phyloP scores from a whole-genome alignment of 2,888 invertebrate genomes.

The Orthonevra nobilis region DNA sequence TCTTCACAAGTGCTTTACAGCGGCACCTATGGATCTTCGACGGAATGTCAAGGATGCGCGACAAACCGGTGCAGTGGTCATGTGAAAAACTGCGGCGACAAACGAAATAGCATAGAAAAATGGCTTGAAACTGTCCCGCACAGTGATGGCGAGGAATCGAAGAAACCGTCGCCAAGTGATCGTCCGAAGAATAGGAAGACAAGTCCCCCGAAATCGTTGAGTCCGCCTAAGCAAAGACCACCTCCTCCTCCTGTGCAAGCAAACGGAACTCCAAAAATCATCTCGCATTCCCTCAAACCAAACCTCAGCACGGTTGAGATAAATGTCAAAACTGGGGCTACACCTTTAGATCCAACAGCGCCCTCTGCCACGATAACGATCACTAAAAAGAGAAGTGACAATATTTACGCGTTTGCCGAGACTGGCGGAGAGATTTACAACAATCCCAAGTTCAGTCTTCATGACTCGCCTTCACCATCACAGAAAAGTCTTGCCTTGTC shows the following conservation, averaged over 20 bases:
- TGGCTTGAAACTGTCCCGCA: conserved; percentile 88
- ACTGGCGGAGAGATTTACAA: conserved; percentile 78
- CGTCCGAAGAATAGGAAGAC: conserved; percentile 50
- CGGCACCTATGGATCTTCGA: conserved; percentile 72
- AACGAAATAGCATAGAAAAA: conserved; percentile 87
- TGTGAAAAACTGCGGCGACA: conserved; percentile 83
- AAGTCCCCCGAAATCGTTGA: conserved; percentile 72
- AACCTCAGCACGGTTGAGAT: conserved; percentile 32
- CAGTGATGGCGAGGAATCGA: conserved; percentile 72
- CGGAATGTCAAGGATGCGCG: conserved; percentile 72
- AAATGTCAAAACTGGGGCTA: conserved; percentile 44
- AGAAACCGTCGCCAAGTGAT: conserved; percentile 14
- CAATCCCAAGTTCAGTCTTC: conserved; percentile 79
- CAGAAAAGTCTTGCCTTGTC: conserved; percentile 75
- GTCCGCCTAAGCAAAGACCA: conserved; percentile 77
- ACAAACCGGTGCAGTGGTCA: conserved; percentile 75
- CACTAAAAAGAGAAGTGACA: conserved; percentile 71
- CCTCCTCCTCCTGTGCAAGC: conserved; percentile 75
- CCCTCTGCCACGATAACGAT: conserved; percentile 73
- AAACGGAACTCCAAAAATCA: conserved; percentile 60
- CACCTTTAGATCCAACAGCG: conserved; percentile 70
- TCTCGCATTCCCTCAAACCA: conserved; percentile 61
- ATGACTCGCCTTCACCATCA: conserved; percentile 77
- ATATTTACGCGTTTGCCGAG: conserved; percentile 76
- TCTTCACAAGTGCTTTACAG: conserved; percentile 80